A percentile compares a stretch with the other conserved stretches of the same genome.
phyloP scores from a whole-genome alignment of 1,140 invertebrate genomes.

The Idris sp. region DNA sequence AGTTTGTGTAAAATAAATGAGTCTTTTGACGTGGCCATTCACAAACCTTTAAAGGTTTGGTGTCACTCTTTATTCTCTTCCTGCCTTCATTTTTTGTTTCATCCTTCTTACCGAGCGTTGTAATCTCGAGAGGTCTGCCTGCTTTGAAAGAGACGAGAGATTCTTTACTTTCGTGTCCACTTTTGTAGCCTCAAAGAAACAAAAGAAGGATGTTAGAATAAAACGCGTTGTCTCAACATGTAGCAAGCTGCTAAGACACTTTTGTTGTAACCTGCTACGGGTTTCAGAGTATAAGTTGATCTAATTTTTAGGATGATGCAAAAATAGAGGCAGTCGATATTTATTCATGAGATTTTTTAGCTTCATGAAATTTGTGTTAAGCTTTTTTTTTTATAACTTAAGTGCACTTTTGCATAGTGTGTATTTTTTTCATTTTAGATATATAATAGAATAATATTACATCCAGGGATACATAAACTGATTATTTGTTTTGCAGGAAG shows the following conservation, averaged over 20 bases:
- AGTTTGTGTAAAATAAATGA: slow-evolving; percentile 33
- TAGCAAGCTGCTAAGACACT: slow-evolving; percentile 29
- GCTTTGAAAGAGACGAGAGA: slow-evolving; percentile 55
- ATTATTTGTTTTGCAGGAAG: no score
- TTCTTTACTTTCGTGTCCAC: slow-evolving; percentile 60
- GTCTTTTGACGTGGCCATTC: slow-evolving; percentile 33
- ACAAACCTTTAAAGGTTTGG: slow-evolving; percentile 32
- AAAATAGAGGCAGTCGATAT: slow-evolving; percentile 2
- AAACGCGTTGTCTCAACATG: slow-evolving; percentile 44
- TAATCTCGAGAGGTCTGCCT: slow-evolving; percentile 58
- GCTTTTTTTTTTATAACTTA: no score
- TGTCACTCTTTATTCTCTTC: slow-evolving; percentile 14
- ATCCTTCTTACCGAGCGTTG: slow-evolving; percentile 38
- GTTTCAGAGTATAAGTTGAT: slow-evolving; percentile 25
- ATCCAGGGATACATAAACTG: no score
- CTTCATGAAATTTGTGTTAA: no score
- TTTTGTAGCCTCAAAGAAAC: slow-evolving; percentile 61
- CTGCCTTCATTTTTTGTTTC: slow-evolving; percentile 27
- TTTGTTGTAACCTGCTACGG: slow-evolving; percentile 28
- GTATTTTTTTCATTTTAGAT: no score
- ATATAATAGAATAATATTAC: no score
- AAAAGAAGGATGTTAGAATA: slow-evolving; percentile 52
- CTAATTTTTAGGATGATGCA: slow-evolving; percentile 24
- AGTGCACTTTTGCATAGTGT: no score
- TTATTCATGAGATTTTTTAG: background rate